phyloP scores from a whole-genome alignment of 2,113 vertebrate genomes.

The Tursiops truncatus region DNA sequence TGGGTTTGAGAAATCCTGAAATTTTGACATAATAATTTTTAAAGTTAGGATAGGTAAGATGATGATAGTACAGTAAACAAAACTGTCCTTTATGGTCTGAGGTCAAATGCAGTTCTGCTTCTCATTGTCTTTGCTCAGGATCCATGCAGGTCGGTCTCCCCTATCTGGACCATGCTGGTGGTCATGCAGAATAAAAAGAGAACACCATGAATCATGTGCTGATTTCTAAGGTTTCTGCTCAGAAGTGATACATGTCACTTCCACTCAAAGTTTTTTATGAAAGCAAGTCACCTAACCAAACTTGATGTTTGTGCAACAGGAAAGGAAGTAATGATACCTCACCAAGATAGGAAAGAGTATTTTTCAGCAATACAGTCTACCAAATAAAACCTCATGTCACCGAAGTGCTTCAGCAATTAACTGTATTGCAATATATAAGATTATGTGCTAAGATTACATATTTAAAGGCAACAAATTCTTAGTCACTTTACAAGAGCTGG shows the following conservation, averaged over 20 bases:
- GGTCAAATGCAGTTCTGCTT: background rate
- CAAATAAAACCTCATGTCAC: background rate
- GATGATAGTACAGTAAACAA: background rate
- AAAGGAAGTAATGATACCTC: background rate
- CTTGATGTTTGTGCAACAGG: background rate
- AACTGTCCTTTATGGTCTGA: background rate
- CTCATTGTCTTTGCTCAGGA: background rate
- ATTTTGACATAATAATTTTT: background rate
- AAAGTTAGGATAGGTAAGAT: background rate
- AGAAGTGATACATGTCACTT: background rate
- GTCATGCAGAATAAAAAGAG: background rate
- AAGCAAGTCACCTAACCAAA: background rate
- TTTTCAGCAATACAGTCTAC: background rate
- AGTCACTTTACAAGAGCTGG: background rate
- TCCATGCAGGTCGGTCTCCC: rapidly evolving
- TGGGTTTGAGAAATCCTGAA: background rate
- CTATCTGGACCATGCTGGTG: background rate
- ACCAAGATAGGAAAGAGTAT: background rate
- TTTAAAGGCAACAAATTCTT: background rate
- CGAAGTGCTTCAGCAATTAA: background rate
- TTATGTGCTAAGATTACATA: background rate
- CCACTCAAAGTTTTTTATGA: background rate
- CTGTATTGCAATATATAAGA: background rate
- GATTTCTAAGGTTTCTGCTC: background rate
- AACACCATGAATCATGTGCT: background rate